Percentiles rank a stretch among this genome's conserved stretches.
These are phyloP conservation scores for Anabacerthia variegaticeps DNA, from an alignment of 2,797 vertebrate genomes.

Conservation along the genomic window DNA sequence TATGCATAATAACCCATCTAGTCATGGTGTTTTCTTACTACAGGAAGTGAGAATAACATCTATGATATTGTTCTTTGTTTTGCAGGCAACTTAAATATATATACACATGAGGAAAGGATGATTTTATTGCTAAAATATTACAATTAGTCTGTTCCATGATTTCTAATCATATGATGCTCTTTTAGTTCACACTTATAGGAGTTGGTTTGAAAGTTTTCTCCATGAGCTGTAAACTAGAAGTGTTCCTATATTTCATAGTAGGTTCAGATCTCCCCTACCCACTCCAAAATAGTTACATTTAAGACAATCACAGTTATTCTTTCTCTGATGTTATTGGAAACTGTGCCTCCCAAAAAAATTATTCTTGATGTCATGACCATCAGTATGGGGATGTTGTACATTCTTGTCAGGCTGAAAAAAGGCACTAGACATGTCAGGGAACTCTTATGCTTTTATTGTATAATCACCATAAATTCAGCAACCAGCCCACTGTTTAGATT, in stretches of 20 bases:
- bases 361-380: background rate
- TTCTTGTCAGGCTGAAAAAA: background rate
- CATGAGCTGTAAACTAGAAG: background rate
- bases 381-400: background rate
- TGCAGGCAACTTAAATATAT: background rate
- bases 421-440: background rate
- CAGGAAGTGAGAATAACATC: background rate
- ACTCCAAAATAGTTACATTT: background rate
- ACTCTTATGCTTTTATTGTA: background rate
- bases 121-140: background rate
- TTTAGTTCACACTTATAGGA: background rate
- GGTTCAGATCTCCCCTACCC: background rate
- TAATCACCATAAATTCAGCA: background rate
- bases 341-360: background rate
- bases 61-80: background rate
- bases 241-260: background rate
- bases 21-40: background rate
- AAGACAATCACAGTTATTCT: background rate
- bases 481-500: background rate
- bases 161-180: background rate
- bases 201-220: background rate
- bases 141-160: background rate
- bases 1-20: background rate
- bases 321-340: background rate
- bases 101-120: background rate